These are phyloP conservation scores for Myiothlypis coronata DNA, from an alignment of 2,797 vertebrate species.

Conservation along the genomic window DNA sequence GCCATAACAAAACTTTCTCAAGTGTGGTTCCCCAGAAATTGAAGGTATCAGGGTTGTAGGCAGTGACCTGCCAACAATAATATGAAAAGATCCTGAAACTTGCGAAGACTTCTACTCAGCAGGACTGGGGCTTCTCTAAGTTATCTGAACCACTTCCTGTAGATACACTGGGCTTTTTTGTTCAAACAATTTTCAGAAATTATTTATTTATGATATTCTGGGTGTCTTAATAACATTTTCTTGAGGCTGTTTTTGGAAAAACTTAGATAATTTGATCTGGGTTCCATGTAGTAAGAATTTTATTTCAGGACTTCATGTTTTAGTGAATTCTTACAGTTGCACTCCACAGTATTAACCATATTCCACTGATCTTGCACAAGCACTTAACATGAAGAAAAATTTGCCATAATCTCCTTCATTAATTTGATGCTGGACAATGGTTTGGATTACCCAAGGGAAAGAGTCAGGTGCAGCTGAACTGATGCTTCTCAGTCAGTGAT, in stretches of 20 bases:
- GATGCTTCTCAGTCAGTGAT: background rate
- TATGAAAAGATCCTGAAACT: constrained; percentile 15
- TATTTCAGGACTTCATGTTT: background rate
- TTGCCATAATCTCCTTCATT: background rate
- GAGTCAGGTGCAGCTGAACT: background rate
- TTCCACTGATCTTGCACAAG: background rate
- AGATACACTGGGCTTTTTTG: background rate
- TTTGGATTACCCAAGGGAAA: background rate
- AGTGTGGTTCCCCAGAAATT: constrained; percentile 17
- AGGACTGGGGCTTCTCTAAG: constrained; percentile 43
- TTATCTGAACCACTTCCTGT: constrained; percentile 35
- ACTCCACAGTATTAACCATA: background rate
- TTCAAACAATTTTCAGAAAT: background rate
- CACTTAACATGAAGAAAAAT: background rate
- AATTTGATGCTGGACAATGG: background rate
- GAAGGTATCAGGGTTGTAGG: background rate
- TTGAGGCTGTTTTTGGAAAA: background rate
- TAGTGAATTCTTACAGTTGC: background rate
- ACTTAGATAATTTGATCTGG: background rate
- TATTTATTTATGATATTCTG: constrained; percentile 27
- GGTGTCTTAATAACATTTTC: background rate
- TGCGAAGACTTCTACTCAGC: constrained; percentile 40
- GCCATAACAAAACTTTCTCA: constrained; percentile 44
- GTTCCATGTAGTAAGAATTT: background rate
- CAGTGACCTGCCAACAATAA: constrained; percentile 18